A percentile compares a stretch with the other conserved stretches of the same genome.
Conservation (phyloP, 2,113 vertebrate genomes). For the Tympanuchus pallidicinctus region DNA sequence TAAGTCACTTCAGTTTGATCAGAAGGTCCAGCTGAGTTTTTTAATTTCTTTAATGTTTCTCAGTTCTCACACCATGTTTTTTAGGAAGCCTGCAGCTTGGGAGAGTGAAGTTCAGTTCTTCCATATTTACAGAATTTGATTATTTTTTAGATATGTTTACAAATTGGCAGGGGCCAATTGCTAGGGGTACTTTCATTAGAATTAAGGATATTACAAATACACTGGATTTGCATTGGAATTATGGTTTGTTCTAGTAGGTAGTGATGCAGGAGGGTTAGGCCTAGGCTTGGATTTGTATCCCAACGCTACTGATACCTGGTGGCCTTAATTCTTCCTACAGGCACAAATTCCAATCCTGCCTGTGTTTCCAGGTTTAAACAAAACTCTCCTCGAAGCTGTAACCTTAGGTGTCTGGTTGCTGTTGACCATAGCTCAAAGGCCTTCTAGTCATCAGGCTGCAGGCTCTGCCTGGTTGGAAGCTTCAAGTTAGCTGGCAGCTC, state of each 20-base stretch:
- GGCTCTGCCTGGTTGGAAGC: not conserved
- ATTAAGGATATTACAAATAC: too few species aligned
- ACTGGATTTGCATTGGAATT: not conserved
- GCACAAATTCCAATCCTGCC: not conserved
- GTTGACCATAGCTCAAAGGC: not conserved
- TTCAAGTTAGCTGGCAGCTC: not conserved
- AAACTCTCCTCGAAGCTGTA: not conserved
- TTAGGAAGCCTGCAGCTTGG: not conserved
- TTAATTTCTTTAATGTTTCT: constrained; percentile 4
- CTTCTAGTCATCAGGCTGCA: fast-evolving
- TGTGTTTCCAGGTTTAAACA: not conserved
- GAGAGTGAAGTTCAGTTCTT: not conserved
- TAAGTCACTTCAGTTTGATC: not conserved
- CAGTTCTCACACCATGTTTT: not conserved
- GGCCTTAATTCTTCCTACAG: not conserved
- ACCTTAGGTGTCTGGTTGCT: not conserved
- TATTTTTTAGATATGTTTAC: not conserved
- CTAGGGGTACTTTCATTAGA: not conserved
- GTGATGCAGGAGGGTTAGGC: not conserved
- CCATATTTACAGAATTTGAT: not conserved
- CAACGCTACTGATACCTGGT: not conserved
- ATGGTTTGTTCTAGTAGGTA: not conserved
- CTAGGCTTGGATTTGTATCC: not conserved
- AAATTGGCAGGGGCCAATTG: not conserved
- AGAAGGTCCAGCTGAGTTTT: not conserved